phyloP scores from a whole-genome alignment of 2,113 vertebrate genomes.

The Oryzias melastigma region DNA sequence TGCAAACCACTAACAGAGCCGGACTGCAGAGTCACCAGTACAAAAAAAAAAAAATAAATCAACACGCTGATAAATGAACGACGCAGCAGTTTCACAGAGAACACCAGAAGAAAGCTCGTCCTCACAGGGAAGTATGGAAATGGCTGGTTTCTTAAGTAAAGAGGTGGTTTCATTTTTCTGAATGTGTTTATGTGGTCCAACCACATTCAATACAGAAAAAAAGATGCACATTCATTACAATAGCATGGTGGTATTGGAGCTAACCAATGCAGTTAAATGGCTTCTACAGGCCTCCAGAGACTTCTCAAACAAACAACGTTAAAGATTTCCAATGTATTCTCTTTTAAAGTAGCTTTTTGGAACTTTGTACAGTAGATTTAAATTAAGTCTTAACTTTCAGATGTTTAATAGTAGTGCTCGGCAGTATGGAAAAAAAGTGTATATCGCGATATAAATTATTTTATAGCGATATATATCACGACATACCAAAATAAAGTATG shows the following conservation, averaged over 20 bases:
- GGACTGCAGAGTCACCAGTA: conserved; percentile 44
- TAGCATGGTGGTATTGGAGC: too few species aligned
- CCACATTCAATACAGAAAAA: conserved; percentile 19
- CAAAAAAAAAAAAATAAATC: not conserved
- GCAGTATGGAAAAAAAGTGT: too few species aligned
- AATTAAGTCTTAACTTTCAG: not conserved
- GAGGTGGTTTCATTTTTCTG: too few species aligned
- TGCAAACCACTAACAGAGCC: conserved; percentile 32
- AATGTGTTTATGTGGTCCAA: conserved; percentile 3
- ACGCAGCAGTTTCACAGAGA: conserved; percentile 20
- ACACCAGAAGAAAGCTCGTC: not conserved
- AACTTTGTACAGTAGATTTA: not conserved
- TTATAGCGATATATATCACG: too few species aligned
- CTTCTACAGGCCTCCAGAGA: conserved; percentile 3
- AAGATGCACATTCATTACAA: too few species aligned
- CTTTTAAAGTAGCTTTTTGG: not conserved
- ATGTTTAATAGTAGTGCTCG: not conserved
- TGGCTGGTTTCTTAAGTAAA: too few species aligned
- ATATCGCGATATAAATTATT: too few species aligned
- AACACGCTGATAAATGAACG: conserved; percentile 41
- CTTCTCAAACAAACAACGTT: conserved; percentile 11
- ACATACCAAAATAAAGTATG: too few species aligned
- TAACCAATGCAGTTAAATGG: not conserved
- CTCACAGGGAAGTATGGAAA: not conserved
- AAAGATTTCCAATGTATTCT: not conserved